Conservation (phyloP, 1,140 invertebrate genomes). For the Papilio aristodemus region DNA sequence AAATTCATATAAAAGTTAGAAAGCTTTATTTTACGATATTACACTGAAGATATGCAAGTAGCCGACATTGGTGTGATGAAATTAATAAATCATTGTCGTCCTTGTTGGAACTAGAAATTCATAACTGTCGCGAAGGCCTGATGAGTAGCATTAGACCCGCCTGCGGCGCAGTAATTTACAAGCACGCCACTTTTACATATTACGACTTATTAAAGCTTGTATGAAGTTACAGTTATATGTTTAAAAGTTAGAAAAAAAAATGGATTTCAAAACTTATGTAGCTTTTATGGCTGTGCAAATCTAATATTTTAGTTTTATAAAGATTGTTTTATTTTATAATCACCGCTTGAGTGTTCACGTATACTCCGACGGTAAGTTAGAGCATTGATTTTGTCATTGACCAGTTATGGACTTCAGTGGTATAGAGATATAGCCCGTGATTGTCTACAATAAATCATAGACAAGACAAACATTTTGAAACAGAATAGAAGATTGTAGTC, state of each 20-base stretch:
- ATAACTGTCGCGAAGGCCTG: constrained; percentile 16
- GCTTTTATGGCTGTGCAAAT: neutral
- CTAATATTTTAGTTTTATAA: no score
- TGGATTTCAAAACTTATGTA: neutral
- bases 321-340: no score
- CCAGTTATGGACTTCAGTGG: no score
- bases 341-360: no score
- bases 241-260: neutral
- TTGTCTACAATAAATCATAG: no score
- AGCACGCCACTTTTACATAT: constrained; percentile 11
- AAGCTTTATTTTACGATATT: neutral
- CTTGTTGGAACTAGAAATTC: constrained; percentile 19
- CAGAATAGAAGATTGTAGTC: no score
- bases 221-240: neutral
- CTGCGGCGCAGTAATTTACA: constrained; percentile 2
- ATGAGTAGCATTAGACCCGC: neutral
- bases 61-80: constrained; percentile 10
- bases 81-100: constrained; percentile 19
- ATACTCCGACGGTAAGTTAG: no score
- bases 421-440: no score
- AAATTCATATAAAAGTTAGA: no score
- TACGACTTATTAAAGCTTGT: constrained; percentile 10
- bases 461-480: no score
- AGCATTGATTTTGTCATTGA: no score
- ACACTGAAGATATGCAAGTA: neutral